A percentile compares a stretch with the other conserved stretches of the same genome.
Conservation (phyloP, 1,140 invertebrate genomes). For the Calycopis cecrops region DNA sequence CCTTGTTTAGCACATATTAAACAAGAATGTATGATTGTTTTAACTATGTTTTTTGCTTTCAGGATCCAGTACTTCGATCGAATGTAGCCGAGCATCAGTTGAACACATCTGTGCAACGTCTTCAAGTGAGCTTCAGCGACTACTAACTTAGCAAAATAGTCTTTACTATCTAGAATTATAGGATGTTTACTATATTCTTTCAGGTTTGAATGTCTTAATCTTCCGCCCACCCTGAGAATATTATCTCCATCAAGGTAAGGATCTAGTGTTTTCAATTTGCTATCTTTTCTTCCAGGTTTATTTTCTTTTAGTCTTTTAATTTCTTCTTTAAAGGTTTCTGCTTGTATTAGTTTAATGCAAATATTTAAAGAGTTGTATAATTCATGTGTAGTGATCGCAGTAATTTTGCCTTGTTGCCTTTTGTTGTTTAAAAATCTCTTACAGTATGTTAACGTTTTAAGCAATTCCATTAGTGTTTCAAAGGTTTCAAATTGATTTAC, state of each 20-base stretch:
- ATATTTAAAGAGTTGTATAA: conserved; percentile 17
- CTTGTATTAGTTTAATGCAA: conserved; percentile 14
- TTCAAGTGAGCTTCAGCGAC: conserved; percentile 22
- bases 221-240: conserved; percentile 22
- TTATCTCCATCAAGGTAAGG: conserved; percentile 20
- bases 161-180: conserved; percentile 20
- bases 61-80: conserved; percentile 19
- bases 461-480: conserved; percentile 19
- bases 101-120: conserved; percentile 21
- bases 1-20: conserved; percentile 18
- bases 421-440: conserved; percentile 18
- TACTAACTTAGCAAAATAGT: conserved; percentile 21
- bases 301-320: neutral
- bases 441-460: conserved; percentile 22
- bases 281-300: conserved; percentile 16
- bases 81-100: conserved; percentile 16
- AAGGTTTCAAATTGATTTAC: conserved; percentile 11
- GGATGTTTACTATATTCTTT: conserved; percentile 24
- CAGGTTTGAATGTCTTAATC: conserved; percentile 15
- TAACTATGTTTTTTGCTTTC: conserved; percentile 18
- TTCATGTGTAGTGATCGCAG: conserved; percentile 8
- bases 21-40: conserved; percentile 17
- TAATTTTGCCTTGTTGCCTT: neutral
- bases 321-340: conserved; percentile 6
- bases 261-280: conserved; percentile 22